Base-by-base conservation (phyloP, 2,888 invertebrate species). In the Rotaria magnacalcarata region DNA sequence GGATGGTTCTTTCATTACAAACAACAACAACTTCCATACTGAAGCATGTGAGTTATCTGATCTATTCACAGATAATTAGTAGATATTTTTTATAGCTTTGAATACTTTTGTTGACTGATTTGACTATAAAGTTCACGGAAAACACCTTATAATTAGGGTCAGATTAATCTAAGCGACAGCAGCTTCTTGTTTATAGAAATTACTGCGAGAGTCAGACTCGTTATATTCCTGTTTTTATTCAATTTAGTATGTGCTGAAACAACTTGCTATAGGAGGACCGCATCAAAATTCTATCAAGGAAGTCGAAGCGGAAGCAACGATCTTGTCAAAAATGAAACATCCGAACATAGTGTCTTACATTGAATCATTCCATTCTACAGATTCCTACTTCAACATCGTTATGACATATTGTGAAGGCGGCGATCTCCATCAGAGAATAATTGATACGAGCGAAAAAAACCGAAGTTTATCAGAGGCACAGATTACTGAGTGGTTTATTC, bases 351-450 rank as follows among this genome's bases (percentile, higher is more conserved):
- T 92, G 19, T 89, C 91, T 7, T 92, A 92, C 54, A 75, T 87
- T 56, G 91, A 92, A 87, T 92, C 92, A 2, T 92, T 92, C 89
- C 91, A 92, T 14, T 50, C 50, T 87, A 89, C 89, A 27, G 90
- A 90, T 21, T 90, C 90, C 8, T 89, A 89, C 80, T 88, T 92
- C 8, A 90, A 90, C 87, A 92, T 92, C 87, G 91, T 91, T 56
- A 92, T 92, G 92, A 90, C 91, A 24, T 92, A 89, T 88, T 92
- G 92, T 89, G 92, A 92, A 87, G 91, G 91, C 34, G 92, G 92
- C 5, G 92, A 92, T 88, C 88, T 92, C 52, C 91, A 92, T 88
- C 89, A 90, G 14, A 89, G 89, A 67, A 90, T 92, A 27, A 91
- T 91, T 87, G 90, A 90, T 87, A 84, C 84, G 58, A 84, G 14